Percentiles rank a stretch among this genome's conserved stretches.
Conservation (phyloP, 2,113 vertebrate species). For the Oxygymnocypris stewartii region DNA sequence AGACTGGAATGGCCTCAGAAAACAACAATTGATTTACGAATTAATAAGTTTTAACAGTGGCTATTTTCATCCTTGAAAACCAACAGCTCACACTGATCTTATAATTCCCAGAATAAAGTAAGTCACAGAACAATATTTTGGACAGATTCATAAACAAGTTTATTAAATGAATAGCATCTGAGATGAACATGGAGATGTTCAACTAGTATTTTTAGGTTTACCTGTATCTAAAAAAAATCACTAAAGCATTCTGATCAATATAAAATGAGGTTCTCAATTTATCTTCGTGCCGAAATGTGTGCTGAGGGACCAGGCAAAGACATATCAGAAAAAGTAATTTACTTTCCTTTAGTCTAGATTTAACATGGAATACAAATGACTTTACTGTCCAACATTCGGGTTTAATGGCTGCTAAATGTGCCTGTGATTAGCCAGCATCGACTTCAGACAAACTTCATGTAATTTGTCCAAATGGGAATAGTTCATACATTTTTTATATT, state of each 20-base stretch:
- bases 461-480: constrained; percentile 67
- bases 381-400: constrained; percentile 54
- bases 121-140: neutral
- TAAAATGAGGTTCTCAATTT: neutral
- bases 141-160: neutral
- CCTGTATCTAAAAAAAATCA: neutral
- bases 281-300: neutral
- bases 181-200: neutral
- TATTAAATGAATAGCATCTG: constrained; percentile 27
- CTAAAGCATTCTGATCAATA: constrained; percentile 15
- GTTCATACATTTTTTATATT: constrained; percentile 66
- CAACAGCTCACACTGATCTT: neutral
- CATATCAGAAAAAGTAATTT: constrained; percentile 57
- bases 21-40: neutral
- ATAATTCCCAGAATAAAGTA: neutral
- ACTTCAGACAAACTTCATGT: constrained; percentile 67
- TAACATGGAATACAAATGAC: constrained; percentile 63
- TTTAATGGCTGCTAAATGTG: constrained; percentile 65
- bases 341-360: constrained; percentile 52
- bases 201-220: constrained; percentile 35
- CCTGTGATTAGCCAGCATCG: constrained; percentile 65
- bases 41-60: constrained; percentile 20
- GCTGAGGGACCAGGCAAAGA: constrained; percentile 44
- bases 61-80: neutral
- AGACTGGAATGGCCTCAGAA: neutral